Percentiles rank a stretch among this genome's conserved stretches.
Conservation (phyloP, 2,888 invertebrate species). For the Chydorus sphaericus region DNA sequence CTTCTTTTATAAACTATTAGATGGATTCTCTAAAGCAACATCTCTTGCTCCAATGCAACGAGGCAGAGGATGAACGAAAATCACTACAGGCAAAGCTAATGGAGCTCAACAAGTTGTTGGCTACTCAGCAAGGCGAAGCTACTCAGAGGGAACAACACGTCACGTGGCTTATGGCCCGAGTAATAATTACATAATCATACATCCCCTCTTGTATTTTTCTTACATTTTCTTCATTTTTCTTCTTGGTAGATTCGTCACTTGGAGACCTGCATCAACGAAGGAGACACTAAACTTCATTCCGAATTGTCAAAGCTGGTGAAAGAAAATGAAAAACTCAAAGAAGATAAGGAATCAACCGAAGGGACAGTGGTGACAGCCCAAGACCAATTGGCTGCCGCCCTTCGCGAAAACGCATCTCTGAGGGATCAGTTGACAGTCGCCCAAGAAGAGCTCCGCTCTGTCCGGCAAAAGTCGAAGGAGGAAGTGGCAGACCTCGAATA, state of each 20-base stretch:
- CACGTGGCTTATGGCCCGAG: slow-evolving; percentile 9
- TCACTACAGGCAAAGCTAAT: slow-evolving; percentile 44
- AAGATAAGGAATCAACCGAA: slow-evolving; percentile 45
- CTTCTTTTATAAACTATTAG: neutral
- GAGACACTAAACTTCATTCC: slow-evolving; percentile 5
- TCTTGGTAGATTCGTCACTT: slow-evolving; percentile 1
- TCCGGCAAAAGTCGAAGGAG: slow-evolving; percentile 18
- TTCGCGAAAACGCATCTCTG: slow-evolving; percentile 49
- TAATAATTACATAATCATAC: neutral
- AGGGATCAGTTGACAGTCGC: slow-evolving; percentile 49
- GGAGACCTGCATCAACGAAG: slow-evolving; percentile 1
- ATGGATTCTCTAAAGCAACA: slow-evolving; percentile 1
- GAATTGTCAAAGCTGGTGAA: slow-evolving; percentile 12
- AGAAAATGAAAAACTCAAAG: slow-evolving; percentile 28
- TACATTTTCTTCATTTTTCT: neutral
- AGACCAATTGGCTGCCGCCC: slow-evolving; percentile 50
- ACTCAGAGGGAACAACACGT: slow-evolving; percentile 6
- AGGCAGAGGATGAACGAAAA: slow-evolving; percentile 14
- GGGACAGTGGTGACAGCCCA: slow-evolving; percentile 48
- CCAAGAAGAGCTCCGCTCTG: slow-evolving; percentile 42
- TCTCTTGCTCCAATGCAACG: neutral
- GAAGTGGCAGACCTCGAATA: slow-evolving; percentile 50
- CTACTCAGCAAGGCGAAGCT: slow-evolving; percentile 10
- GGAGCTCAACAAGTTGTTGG: slow-evolving; percentile 53
- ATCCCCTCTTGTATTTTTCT: neutral